Evolutionary conservation across 23 tunicate genomes (phyloP).

Genomic region (Clavelina lepadiformis): DNA sequence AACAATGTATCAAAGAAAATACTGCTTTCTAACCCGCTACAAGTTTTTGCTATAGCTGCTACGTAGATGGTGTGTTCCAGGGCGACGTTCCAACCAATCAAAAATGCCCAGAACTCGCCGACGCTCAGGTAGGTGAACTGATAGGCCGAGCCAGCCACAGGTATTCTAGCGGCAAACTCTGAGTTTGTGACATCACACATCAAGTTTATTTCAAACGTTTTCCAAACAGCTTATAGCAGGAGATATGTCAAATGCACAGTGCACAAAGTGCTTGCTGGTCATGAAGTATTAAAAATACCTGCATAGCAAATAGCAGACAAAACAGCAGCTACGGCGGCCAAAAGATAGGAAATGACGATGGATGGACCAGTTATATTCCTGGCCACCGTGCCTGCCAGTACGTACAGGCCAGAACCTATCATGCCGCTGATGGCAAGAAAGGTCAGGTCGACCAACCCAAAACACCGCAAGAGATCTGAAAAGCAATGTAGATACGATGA

Average conservation of each 20-base stretch:
- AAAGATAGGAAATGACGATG: constrained; percentile 45
- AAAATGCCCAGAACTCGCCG: constrained; percentile 92
- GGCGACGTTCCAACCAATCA: constrained; percentile 93
- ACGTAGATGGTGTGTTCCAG: constrained; percentile 78
- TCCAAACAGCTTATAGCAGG: not conserved
- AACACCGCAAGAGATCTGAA: constrained; percentile 59
- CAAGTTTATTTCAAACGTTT: too few relatives aligned
- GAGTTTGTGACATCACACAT: not conserved
- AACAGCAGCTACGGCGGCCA: constrained; percentile 62
- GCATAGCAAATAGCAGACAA: constrained; percentile 69
- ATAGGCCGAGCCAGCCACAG: constrained; percentile 94
- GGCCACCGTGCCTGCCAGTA: constrained; percentile 62
- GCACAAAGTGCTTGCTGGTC: not conserved
- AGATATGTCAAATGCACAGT: not conserved
- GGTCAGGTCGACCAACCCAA: constrained; percentile 48
- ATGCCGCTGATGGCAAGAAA: constrained; percentile 78
- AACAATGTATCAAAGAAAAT: too few relatives aligned
- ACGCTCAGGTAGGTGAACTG: constrained; percentile 84
- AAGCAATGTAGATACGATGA: not conserved
- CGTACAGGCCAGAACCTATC: constrained; percentile 76
- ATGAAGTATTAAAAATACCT: constrained; percentile 21
- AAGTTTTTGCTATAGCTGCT: constrained; percentile 82
- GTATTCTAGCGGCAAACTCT: constrained; percentile 89
- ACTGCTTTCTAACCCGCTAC: constrained; percentile 52
- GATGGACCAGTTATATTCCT: constrained; percentile 55